Evolutionary conservation across 2,888 invertebrate species (phyloP).

Genomic region (Cepaea hortensis): DNA sequence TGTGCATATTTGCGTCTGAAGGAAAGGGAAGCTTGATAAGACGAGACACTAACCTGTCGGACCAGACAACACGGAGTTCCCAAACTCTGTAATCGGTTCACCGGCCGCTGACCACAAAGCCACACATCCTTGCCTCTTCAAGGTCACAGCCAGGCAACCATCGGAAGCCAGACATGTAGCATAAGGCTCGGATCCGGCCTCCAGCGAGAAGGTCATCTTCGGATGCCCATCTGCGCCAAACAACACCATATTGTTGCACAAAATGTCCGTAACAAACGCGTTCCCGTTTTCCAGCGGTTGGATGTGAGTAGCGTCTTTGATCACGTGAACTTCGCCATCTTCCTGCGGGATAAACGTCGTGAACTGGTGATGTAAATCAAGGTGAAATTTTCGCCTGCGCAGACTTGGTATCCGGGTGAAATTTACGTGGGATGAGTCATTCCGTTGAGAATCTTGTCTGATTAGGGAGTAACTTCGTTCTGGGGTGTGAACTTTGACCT

Average conservation of each 20-base stretch:
- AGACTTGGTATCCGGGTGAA: constrained; percentile 36
- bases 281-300: constrained; percentile 56
- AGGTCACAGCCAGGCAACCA: constrained; percentile 62
- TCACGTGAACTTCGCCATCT: constrained; percentile 21
- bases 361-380: not conserved
- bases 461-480: constrained; percentile 31
- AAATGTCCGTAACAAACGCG: constrained; percentile 62
- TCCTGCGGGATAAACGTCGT: not conserved
- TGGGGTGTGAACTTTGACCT: not conserved
- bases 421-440: not conserved
- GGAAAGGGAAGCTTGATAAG: too few relatives aligned
- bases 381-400: not conserved
- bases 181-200: constrained; percentile 61
- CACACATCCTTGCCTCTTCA: constrained; percentile 60
- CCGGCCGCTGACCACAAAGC: constrained; percentile 58
- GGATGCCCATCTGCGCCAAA: constrained; percentile 46
- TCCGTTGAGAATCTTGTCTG: not conserved
- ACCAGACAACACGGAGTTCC: constrained; percentile 56
- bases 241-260: constrained; percentile 54
- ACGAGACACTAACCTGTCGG: constrained; percentile 57
- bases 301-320: constrained; percentile 57
- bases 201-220: constrained; percentile 46
- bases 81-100: constrained; percentile 54
- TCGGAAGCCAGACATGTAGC: constrained; percentile 58
- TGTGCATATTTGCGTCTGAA: not conserved